Evolutionary conservation across 2,113 vertebrate genomes (phyloP).

Genomic region (Sakesphorus luctuosus): DNA sequence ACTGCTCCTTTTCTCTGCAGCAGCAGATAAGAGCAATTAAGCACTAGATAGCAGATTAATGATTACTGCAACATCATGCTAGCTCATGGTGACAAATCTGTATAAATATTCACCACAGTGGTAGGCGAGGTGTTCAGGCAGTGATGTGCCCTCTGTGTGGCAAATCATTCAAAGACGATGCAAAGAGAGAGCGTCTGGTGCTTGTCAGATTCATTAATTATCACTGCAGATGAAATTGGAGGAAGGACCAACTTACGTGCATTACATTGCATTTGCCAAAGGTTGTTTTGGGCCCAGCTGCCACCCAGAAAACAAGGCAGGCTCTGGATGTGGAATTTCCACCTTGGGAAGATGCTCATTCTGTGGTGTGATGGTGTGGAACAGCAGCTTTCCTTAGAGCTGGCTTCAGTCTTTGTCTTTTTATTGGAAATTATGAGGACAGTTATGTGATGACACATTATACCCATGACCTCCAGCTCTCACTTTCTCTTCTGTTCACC

Average conservation of each 20-base stretch:
- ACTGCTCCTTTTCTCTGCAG: constrained; percentile 55
- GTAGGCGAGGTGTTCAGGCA: constrained; percentile 51
- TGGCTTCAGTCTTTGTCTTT: neutral
- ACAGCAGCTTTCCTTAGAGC: neutral
- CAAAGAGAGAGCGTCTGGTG: constrained; percentile 35
- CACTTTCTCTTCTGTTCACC: neutral
- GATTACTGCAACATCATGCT: constrained; percentile 47
- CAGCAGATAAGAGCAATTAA: constrained; percentile 69
- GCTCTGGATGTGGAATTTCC: neutral
- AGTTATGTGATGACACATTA: neutral
- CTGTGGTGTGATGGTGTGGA: neutral
- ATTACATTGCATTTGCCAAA: neutral
- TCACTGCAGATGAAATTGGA: neutral
- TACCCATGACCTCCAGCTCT: neutral
- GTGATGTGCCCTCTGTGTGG: constrained; percentile 44
- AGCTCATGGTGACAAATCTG: constrained; percentile 66
- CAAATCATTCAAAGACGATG: constrained; percentile 33
- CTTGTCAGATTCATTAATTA: constrained; percentile 61
- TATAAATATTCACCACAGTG: constrained; percentile 47
- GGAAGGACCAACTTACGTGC: neutral
- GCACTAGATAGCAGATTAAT: constrained; percentile 66
- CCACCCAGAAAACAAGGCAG: neutral
- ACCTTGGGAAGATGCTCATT: neutral
- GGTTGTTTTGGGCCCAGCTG: neutral
- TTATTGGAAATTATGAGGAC: neutral